Evolutionary conservation across 2,113 vertebrate genomes (phyloP), one percentile per base, ranked within the genome.

Genomic region (Xiphophorus couchianus): DNA sequence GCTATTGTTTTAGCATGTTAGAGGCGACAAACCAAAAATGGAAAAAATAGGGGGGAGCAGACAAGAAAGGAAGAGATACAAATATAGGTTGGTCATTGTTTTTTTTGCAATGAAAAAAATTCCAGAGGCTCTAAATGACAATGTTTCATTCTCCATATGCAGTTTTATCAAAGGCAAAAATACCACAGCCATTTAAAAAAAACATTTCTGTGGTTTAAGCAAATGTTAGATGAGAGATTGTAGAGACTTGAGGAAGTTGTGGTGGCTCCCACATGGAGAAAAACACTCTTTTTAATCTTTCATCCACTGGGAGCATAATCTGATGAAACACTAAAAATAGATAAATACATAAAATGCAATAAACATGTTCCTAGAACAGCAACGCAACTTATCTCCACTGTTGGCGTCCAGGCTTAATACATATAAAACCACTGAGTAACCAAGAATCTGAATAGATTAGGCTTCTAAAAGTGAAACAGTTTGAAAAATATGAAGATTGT

Each of bases 301-400:
- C 22, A 58, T 58, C 51, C 22, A 58, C 22, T 58, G 51, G 51
- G 51, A 25, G 6, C 31, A 35, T 83, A 71, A 78, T 81, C 74
- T 72, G 70, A 76, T 77, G 37, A 60, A 9, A 39, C 58, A 13
- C 48, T 22, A 3, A 19, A 81, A 74, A 39, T 7, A 9, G 11
- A 81, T 70, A 74, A 72, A 71, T 1, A 63, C 73, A 37, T 37
- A 37, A 37, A 67, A 14, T 0, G 0, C 25, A 62, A 77, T 72
- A 35, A 69, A 13, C 30, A 71, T 51, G 68, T 80, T 91, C 78
- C 65, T 76, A 76, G 69, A 81, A 86, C 4, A 83, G 58, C 71
- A 70, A 22, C 29, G 11, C 3, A 44, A 61, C 63, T 74, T 82
- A 85, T 81, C 73, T 60, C 35, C 14, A 71, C 61, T 29, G 76